These are phyloP conservation scores for Garra rufa DNA, from an alignment of 2,113 vertebrate genomes.

Conservation along the genomic window DNA sequence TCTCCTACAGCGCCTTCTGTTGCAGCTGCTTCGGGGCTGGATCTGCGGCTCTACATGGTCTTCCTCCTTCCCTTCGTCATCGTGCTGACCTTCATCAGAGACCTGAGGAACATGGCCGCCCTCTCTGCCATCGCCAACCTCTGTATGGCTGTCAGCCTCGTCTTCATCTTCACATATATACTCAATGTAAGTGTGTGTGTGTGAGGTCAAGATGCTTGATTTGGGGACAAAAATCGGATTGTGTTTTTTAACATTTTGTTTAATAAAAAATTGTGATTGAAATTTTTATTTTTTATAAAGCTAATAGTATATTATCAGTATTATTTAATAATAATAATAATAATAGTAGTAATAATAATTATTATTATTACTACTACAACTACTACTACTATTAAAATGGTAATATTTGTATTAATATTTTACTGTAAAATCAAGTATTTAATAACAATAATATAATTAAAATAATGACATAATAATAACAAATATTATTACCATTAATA, in stretches of 20 bases:
- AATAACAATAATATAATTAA: too few species aligned
- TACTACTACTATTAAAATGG: too few species aligned
- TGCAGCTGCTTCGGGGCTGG: constrained; percentile 63
- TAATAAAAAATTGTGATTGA: neutral
- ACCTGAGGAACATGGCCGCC: constrained; percentile 83
- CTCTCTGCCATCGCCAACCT: constrained; percentile 83
- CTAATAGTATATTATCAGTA: too few species aligned
- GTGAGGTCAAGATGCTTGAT: neutral
- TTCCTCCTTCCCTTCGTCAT: constrained; percentile 83
- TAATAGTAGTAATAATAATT: too few species aligned
- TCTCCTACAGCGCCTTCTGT: neutral
- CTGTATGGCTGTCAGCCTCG: constrained; percentile 85
- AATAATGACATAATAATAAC: too few species aligned
- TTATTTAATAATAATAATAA: too few species aligned
- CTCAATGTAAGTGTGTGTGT: constrained; percentile 47
- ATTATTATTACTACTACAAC: too few species aligned
- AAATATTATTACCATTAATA: too few species aligned
- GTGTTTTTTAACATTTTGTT: too few species aligned
- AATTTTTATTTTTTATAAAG: neutral
- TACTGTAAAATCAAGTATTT: too few species aligned
- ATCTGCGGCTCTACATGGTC: constrained; percentile 85
- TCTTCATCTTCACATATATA: constrained; percentile 86
- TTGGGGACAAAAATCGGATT: too few species aligned
- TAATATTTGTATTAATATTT: too few species aligned
- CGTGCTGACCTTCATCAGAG: constrained; percentile 83